A percentile compares a stretch with the other conserved stretches of the same genome.
Evolutionary conservation across 2,113 vertebrate species (phyloP).

Genomic region (Menura novaehollandiae): DNA sequence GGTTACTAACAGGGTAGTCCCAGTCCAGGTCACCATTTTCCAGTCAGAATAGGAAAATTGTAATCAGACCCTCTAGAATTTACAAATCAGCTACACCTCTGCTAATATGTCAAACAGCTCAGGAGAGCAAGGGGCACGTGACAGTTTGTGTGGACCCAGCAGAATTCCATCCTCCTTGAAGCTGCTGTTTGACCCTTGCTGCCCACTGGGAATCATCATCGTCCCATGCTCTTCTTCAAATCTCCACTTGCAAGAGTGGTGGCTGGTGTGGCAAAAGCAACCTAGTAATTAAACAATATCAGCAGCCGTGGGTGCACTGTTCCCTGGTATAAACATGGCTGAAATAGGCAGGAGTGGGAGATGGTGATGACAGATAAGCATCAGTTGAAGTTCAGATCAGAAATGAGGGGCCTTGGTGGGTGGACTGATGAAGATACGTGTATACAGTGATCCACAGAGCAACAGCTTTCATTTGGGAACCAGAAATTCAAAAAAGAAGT

Average conservation of each 20-base stretch:
- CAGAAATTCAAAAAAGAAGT: not conserved
- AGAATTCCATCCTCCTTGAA: not conserved
- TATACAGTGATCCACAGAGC: not conserved
- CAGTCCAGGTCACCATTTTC: not conserved
- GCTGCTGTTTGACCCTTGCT: not conserved
- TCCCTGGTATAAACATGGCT: not conserved
- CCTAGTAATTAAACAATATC: not conserved
- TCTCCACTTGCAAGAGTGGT: not conserved
- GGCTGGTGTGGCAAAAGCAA: not conserved
- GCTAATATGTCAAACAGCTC: not conserved
- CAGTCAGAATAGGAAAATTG: not conserved
- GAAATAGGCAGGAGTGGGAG: not conserved
- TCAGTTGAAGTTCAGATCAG: not conserved
- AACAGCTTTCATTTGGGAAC: not conserved
- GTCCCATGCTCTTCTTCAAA: fast-evolving
- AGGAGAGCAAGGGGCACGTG: fast-evolving
- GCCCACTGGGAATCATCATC: not conserved
- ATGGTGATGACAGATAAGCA: not conserved
- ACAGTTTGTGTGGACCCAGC: not conserved
- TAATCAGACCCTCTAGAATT: not conserved
- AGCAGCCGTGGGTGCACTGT: not conserved
- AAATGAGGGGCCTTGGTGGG: not conserved
- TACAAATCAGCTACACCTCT: not conserved
- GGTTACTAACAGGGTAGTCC: not conserved
- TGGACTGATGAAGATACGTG: not conserved